These are phyloP conservation scores for Synaphobranchus kaupii DNA, from an alignment of 2,797 vertebrate genomes.

Conservation along the genomic window DNA sequence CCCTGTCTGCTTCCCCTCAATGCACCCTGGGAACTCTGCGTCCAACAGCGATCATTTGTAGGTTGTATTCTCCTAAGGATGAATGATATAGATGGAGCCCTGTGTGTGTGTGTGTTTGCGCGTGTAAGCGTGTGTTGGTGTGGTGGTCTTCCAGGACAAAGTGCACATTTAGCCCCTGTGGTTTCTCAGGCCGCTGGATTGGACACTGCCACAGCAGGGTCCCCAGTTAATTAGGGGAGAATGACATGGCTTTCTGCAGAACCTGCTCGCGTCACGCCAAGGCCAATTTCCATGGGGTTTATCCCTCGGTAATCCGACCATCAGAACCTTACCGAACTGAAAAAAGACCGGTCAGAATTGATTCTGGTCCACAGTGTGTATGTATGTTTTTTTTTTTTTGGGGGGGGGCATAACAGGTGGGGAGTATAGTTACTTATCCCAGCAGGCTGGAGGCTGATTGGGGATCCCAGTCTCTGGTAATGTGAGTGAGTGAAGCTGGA, in stretches of 20 bases:
- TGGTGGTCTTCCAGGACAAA: neutral
- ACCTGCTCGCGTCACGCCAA: neutral
- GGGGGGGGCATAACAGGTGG: neutral
- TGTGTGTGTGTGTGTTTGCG: neutral
- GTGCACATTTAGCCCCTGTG: neutral
- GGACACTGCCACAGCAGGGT: neutral
- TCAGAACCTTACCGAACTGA: neutral
- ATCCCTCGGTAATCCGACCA: neutral
- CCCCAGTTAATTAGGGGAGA: neutral
- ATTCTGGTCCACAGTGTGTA: neutral
- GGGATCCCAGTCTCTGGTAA: neutral
- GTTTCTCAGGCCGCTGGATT: neutral
- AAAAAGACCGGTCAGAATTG: neutral
- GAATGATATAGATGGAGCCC: too few species aligned
- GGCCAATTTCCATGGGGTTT: neutral
- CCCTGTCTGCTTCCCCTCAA: too few species aligned
- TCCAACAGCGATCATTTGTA: too few species aligned
- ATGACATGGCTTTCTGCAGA: neutral
- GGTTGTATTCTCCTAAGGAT: too few species aligned
- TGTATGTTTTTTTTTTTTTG: neutral
- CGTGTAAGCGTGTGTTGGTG: neutral
- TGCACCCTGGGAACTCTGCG: too few species aligned
- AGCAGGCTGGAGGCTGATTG: neutral
- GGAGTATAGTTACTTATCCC: neutral
- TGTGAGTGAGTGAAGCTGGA: constrained; percentile 38